phyloP scores from a whole-genome alignment of 2,888 invertebrate species.

The Drosophila trichaetosa region DNA sequence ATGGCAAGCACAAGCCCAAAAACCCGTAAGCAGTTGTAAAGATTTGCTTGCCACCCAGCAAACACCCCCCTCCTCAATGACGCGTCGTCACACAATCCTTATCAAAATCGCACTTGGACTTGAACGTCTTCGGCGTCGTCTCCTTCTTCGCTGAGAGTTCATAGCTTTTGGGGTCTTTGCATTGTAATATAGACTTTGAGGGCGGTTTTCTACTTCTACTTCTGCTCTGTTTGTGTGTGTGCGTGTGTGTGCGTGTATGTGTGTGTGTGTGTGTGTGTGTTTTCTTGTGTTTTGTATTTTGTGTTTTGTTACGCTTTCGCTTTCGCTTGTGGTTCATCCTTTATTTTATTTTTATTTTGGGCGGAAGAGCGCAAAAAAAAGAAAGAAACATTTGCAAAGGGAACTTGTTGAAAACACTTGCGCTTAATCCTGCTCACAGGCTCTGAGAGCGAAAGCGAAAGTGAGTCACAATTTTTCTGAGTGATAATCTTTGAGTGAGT shows the following conservation, averaged over 20 bases:
- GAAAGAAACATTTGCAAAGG: slow-evolving; percentile 25
- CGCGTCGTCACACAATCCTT: slow-evolving; percentile 52
- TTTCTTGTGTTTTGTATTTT: slow-evolving; percentile 31
- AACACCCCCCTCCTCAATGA: slow-evolving; percentile 17
- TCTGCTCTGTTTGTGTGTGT: background rate
- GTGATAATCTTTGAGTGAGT: slow-evolving; percentile 26
- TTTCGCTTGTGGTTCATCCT: slow-evolving; percentile 56
- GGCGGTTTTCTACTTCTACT: slow-evolving; percentile 52
- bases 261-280: background rate
- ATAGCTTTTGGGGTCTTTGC: slow-evolving; percentile 64
- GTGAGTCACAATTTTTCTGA: slow-evolving; percentile 47
- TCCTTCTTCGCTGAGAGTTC: slow-evolving; percentile 60
- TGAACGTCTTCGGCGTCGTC: slow-evolving; percentile 37
- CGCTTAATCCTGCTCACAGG: slow-evolving; percentile 40
- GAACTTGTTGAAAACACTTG: slow-evolving; percentile 80
- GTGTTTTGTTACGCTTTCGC: slow-evolving; percentile 44
- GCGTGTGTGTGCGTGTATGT: background rate
- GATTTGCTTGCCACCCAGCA: slow-evolving; percentile 19
- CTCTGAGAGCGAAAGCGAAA: slow-evolving; percentile 35
- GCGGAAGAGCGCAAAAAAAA: slow-evolving; percentile 41
- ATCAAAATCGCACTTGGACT: slow-evolving; percentile 60
- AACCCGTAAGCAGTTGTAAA: slow-evolving; percentile 27
- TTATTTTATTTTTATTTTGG: slow-evolving; percentile 22
- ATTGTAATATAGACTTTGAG: slow-evolving; percentile 58
- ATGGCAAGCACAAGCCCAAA: background rate